Evolutionary conservation across 2,888 invertebrate species (phyloP), one percentile per base, ranked within the genome.

Genomic region (Drosophila formosana): DNA sequence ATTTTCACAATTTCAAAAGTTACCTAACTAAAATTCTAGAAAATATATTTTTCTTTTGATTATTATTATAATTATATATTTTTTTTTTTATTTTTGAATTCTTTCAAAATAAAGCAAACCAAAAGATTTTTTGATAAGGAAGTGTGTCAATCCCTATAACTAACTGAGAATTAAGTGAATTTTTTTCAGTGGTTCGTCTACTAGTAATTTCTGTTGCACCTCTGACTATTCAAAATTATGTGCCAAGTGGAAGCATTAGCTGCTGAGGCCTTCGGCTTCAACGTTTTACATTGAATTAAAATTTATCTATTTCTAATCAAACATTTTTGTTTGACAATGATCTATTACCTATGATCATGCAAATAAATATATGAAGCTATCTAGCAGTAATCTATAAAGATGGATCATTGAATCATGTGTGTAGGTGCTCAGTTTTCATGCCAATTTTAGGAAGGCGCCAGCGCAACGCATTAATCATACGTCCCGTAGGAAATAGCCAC

Each of bases 371-470:
- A 34, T 34, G 34, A 9, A 11, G 11, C 34, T 34, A 34, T 34
- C 34, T 34, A 11, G 34, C n/a, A n/a, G 43, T 55, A 56, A 56
- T 64, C 32, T 26, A 77, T 46, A 28, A 13, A 34, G 46, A 71
- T 56, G 66, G 72, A 68, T 84, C 66, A 82, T 58, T 52, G 30
- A 6, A 6, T 30, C 30, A 30, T 30, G 6, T 30, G 30, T 30
- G 30, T 30, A 30, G 30, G 30, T 52, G 28, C 45, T 45, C 64
- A 28, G 32, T 49, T 66, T 75, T 56, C 53, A 60, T 23, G 49
- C 43, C 61, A 84, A 81, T 78, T 56, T 80, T 70, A 68, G 67
- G 43, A 60, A 68, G 88, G 79, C 88, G 88, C 85, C 85, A 80
- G 9, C 32, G 25, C 11, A 34, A 13, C 23, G 50, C 52, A 71